Percentiles rank a stretch among this genome's conserved stretches.
Evolutionary conservation across 2,888 invertebrate genomes (phyloP).

Genomic region (Sinelater perroti): DNA sequence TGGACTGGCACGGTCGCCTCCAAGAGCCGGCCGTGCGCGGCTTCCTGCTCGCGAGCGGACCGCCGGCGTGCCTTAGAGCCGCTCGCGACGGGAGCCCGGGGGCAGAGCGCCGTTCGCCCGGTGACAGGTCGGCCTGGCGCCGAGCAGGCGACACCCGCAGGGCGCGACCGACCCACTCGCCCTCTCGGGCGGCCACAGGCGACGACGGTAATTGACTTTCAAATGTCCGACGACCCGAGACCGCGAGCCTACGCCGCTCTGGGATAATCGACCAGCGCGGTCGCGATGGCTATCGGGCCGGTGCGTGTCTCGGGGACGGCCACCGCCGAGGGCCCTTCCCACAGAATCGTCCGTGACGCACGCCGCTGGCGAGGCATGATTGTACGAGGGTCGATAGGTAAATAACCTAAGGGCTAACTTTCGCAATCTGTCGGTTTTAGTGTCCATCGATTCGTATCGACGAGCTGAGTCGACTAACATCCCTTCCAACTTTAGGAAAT

Average conservation of each 20-base stretch:
- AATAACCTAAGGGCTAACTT: no score
- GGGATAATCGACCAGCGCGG: slow-evolving; percentile 30
- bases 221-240: slow-evolving; percentile 46
- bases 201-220: slow-evolving; percentile 52
- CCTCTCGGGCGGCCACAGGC: slow-evolving; percentile 49
- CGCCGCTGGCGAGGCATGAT: no score
- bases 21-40: no score
- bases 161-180: slow-evolving; percentile 52
- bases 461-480: no score
- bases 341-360: slow-evolving; percentile 14
- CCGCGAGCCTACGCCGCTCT: slow-evolving; percentile 38
- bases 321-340: slow-evolving; percentile 24
- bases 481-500: no score
- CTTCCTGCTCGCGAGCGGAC: no score
- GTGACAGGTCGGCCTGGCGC: slow-evolving; percentile 52
- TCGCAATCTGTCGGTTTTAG: no score
- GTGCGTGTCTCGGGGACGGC: slow-evolving; percentile 15
- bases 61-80: slow-evolving; percentile 12
- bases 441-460: no score
- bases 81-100: slow-evolving; percentile 1
- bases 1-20: no score
- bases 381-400: no score
- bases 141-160: slow-evolving; percentile 52
- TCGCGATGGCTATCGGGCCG: slow-evolving; percentile 27
- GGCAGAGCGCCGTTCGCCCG: slow-evolving; percentile 36